Conservation (phyloP, 1,140 invertebrate species). For the Platyura marginata region DNA sequence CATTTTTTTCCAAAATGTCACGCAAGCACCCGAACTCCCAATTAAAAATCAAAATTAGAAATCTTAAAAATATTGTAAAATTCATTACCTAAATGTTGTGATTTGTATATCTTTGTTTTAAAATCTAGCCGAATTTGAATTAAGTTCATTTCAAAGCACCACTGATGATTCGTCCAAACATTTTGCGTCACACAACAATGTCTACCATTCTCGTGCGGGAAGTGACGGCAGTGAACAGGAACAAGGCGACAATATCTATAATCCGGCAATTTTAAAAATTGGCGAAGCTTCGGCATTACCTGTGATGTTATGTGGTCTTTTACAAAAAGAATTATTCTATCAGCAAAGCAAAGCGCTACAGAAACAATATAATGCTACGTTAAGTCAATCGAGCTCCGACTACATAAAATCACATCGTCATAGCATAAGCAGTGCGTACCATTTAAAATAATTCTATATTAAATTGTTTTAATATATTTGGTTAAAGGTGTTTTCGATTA, state of each 20-base stretch:
- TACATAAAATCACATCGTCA: not conserved
- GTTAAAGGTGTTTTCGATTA: too few species aligned
- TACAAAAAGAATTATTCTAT: constrained; percentile 14
- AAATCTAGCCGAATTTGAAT: not conserved
- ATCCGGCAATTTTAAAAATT: not conserved
- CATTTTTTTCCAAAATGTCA: too few species aligned
- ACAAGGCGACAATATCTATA: not conserved
- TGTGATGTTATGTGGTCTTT: constrained; percentile 18
- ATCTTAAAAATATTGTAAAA: too few species aligned
- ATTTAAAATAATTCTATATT: too few species aligned
- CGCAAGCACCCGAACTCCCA: too few species aligned
- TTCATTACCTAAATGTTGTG: too few species aligned
- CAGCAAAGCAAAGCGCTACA: not conserved
- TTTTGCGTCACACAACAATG: not conserved
- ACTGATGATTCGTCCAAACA: not conserved
- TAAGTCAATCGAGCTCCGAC: not conserved
- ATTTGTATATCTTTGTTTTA: not conserved
- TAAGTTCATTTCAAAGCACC: not conserved
- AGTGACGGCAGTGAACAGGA: constrained; percentile 7
- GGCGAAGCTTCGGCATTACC: constrained; percentile 15
- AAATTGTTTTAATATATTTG: too few species aligned
- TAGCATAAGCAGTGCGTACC: constrained; percentile 1
- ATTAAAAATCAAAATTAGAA: too few species aligned
- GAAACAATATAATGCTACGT: not conserved
- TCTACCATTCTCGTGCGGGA: not conserved